These are phyloP conservation scores for Nasonia giraulti DNA, from an alignment of 1,140 invertebrate species.

Conservation along the genomic window DNA sequence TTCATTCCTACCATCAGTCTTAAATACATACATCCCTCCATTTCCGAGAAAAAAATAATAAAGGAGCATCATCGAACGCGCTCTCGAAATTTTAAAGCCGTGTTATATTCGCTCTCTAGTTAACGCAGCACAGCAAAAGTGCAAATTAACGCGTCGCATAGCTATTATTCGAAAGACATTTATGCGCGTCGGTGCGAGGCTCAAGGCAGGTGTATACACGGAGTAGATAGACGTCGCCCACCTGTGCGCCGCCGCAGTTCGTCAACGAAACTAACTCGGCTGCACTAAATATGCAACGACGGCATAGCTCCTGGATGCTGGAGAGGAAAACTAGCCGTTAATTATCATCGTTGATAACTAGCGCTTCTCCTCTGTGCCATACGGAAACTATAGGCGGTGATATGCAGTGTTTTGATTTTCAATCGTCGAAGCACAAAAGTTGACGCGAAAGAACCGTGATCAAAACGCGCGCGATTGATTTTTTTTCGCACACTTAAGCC, in stretches of 20 bases:
- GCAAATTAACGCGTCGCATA: too few species aligned
- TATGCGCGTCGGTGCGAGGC: not conserved
- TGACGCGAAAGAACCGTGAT: not conserved
- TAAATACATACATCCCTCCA: too few species aligned
- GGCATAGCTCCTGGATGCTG: not conserved
- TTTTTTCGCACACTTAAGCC: not conserved
- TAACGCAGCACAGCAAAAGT: not conserved
- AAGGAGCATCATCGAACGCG: not conserved
- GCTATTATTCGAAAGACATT: conserved; percentile 7
- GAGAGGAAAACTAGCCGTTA: not conserved
- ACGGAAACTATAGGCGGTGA: not conserved
- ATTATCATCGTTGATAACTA: conserved; percentile 25
- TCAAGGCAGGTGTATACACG: too few species aligned
- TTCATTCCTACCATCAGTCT: too few species aligned
- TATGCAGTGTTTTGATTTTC: not conserved
- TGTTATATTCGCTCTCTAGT: too few species aligned
- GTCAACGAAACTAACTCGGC: not conserved
- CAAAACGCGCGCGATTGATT: not conserved
- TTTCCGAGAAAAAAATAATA: not conserved
- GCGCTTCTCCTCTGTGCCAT: not conserved
- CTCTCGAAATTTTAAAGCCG: too few species aligned
- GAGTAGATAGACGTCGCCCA: too few species aligned
- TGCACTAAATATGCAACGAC: not conserved
- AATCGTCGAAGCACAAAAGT: not conserved
- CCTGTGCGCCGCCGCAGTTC: not conserved